Base-by-base conservation (phyloP, 2,113 vertebrate species). In the Notarius lentiginosus region DNA sequence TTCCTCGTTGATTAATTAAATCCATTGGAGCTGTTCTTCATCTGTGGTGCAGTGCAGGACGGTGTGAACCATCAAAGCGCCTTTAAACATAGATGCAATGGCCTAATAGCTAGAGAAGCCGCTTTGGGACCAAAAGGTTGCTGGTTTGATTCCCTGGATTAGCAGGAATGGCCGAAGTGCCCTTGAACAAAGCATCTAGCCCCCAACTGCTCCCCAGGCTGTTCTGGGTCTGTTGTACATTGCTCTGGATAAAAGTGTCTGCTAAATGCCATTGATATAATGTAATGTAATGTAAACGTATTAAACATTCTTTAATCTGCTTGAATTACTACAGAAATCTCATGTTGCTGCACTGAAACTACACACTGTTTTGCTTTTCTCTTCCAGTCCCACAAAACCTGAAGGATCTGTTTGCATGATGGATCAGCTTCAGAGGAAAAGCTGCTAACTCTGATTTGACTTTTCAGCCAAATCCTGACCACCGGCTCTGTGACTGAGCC, bases 1-100 rank as follows among this genome's bases (percentile, higher is more conserved):
- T 88, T 7, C 41, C 65, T 53, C 55, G 73, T 88, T 89, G 89
- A 83, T 92, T 91, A 92, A 91, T 92, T 92, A 85, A 89, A 85
- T 65, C 55, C 60, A 66, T 79, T 80, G 30, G 30, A 49, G 56
- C 73, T 20, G 47, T 18, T 8, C 51, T 75, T 56, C 55, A 18
- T 60, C 58, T 27, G 22, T 12, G 12, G 53, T 20, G 60, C 56
- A 17, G 72, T 7, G 80, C 47, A 53, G 61, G 20, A 60, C 18
- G 53, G 41, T 41, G 80, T 76, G 58, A 81, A 84, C 85, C 82
- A 51, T 65, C 30, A 53, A 75, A 72, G 51, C 79, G 30, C 65
- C 17, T 79, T 84, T 30, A 61, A 22, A 84, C 60, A 18, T 41
- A 0, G 4, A 41, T 41, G 41, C 41, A 41, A 41, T 4, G 41